Evolutionary conservation across 2,888 invertebrate species (phyloP).

Genomic region (Harpalus rubripes): DNA sequence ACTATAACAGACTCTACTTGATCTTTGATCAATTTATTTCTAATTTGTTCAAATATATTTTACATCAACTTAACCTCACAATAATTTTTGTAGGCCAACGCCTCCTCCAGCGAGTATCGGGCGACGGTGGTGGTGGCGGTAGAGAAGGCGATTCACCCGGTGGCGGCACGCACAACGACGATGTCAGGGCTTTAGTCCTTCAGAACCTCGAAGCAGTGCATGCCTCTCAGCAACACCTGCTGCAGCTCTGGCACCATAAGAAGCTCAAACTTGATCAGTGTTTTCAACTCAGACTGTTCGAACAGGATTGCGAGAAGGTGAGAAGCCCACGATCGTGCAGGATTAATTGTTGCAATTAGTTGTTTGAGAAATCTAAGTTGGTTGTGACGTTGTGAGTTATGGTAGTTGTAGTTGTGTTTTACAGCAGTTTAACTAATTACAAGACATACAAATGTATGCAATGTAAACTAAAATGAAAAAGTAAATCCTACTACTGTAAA

Average conservation of each 20-base stretch:
- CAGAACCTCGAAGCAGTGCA: constrained; percentile 93
- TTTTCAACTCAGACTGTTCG: constrained; percentile 95
- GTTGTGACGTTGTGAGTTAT: background rate
- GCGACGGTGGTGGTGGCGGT: constrained; percentile 79
- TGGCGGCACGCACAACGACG: constrained; percentile 82
- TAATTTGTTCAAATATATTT: too few relatives aligned
- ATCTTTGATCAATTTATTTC: too few relatives aligned
- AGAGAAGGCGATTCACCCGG: constrained; percentile 88
- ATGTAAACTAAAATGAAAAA: background rate
- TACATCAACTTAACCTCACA: too few relatives aligned
- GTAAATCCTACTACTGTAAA: background rate
- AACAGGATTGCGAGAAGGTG: constrained; percentile 98
- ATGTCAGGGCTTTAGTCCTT: constrained; percentile 85
- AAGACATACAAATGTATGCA: background rate
- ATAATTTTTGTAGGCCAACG: constrained; percentile 81
- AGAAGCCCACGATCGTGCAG: constrained; percentile 67
- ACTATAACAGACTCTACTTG: too few relatives aligned
- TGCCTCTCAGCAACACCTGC: constrained; percentile 93
- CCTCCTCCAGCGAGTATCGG: constrained; percentile 81
- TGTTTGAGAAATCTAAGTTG: constrained; percentile 9
- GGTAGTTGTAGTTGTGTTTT: background rate
- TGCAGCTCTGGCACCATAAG: constrained; percentile 96
- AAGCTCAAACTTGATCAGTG: constrained; percentile 97
- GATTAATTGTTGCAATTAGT: constrained; percentile 54
- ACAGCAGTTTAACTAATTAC: background rate